Conservation (phyloP, 2,113 vertebrate species). For the Catharus fuscescens region DNA sequence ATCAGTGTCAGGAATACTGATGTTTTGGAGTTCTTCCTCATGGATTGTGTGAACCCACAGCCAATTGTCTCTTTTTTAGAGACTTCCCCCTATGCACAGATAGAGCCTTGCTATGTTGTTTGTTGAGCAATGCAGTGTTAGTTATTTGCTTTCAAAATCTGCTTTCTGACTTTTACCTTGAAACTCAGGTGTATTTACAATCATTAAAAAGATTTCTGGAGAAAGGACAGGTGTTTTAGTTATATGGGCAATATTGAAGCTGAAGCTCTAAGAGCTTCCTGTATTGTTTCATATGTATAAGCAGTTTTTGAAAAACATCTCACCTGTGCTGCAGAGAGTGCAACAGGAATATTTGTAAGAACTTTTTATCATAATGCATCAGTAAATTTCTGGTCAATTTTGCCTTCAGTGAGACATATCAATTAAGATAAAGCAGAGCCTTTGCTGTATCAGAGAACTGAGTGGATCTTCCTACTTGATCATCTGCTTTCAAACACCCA, state of each 20-base stretch:
- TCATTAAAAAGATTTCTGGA: neutral
- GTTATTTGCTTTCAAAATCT: neutral
- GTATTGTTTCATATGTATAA: neutral
- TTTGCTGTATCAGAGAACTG: neutral
- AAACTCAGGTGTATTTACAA: neutral
- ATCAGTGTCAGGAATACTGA: neutral
- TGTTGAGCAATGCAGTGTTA: neutral
- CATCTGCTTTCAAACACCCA: neutral
- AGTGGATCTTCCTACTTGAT: neutral
- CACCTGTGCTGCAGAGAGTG: neutral
- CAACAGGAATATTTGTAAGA: neutral
- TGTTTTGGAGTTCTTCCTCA: neutral
- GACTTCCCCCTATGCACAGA: neutral
- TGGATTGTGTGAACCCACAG: neutral
- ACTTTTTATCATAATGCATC: neutral
- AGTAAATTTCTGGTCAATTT: neutral
- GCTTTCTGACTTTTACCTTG: neutral
- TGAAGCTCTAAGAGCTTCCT: neutral
- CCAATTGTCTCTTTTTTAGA: neutral
- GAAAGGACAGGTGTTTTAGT: neutral
- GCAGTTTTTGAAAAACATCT: neutral
- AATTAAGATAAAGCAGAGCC: neutral
- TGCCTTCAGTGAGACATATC: neutral
- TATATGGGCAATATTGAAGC: neutral
- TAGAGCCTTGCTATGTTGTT: neutral